These are phyloP conservation scores for Hyphantria cunea DNA, from an alignment of 1,140 invertebrate species.

Conservation along the genomic window DNA sequence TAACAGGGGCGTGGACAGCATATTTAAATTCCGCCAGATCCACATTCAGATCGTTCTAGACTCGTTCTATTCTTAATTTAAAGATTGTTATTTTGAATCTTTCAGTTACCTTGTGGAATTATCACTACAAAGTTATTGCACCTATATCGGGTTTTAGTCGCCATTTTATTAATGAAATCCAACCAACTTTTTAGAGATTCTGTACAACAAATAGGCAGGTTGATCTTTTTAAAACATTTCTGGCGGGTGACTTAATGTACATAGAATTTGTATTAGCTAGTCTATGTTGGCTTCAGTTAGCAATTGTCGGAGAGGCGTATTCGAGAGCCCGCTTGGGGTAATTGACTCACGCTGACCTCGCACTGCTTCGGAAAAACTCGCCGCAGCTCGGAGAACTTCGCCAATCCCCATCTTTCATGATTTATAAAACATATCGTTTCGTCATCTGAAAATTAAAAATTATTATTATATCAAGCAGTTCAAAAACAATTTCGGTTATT, in stretches of 20 bases:
- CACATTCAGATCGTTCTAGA: too few species aligned
- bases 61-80: too few species aligned
- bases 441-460: neutral
- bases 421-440: constrained; percentile 8
- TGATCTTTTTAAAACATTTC: too few species aligned
- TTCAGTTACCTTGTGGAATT: too few species aligned
- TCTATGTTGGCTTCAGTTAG: constrained; percentile 1
- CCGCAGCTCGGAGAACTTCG: constrained; percentile 50
- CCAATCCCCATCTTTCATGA: constrained; percentile 29
- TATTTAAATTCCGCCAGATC: neutral
- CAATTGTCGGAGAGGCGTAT: constrained; percentile 40
- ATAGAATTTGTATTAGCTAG: too few species aligned
- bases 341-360: constrained; percentile 76
- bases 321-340: constrained; percentile 55
- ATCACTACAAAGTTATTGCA: too few species aligned
- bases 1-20: neutral
- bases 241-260: too few species aligned
- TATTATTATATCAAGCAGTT: neutral
- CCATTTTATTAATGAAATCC: too few species aligned
- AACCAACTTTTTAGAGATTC: too few species aligned
- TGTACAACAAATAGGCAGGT: too few species aligned
- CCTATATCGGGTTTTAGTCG: too few species aligned
- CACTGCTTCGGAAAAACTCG: constrained; percentile 70
- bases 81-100: too few species aligned
- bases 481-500: neutral